Percentiles rank a stretch among this genome's conserved stretches.
Conservation (phyloP, 2,797 vertebrate genomes). For the Steatocranus sp. region DNA sequence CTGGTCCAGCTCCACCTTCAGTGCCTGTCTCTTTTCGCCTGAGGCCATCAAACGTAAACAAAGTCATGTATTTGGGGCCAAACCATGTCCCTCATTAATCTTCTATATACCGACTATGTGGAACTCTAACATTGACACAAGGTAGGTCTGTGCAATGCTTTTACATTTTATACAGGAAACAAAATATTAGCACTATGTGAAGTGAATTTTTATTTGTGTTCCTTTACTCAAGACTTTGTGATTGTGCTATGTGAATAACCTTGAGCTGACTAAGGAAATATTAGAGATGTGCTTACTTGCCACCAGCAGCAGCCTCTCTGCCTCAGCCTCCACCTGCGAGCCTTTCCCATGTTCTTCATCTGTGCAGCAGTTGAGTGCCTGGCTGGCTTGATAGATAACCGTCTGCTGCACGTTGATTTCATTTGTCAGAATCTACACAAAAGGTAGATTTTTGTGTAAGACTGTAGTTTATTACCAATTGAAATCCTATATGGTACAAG, state of each 20-base stretch:
- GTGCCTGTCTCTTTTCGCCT: slow-evolving; percentile 86
- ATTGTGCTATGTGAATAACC: neutral
- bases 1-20: slow-evolving; percentile 84
- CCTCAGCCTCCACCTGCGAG: slow-evolving; percentile 93
- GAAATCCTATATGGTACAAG: rapidly evolving
- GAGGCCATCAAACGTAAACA: neutral
- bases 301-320: slow-evolving; percentile 89
- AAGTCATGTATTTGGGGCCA: neutral
- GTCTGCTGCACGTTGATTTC: slow-evolving; percentile 96
- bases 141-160: neutral
- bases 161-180: neutral
- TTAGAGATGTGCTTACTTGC: slow-evolving; percentile 79
- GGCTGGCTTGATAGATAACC: slow-evolving; percentile 94
- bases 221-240: neutral
- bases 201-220: neutral
- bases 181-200: neutral
- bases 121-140: neutral
- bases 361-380: slow-evolving; percentile 95
- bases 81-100: rapidly evolving
- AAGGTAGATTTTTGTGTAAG: rapidly evolving
- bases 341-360: slow-evolving; percentile 97
- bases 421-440: slow-evolving; percentile 81
- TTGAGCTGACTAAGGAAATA: neutral
- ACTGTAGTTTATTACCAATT: neutral
- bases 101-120: neutral